A percentile compares a stretch with the other conserved stretches of the same genome.
Evolutionary conservation across 2,113 vertebrate species (phyloP).

Genomic region (Pangasianodon gigas): DNA sequence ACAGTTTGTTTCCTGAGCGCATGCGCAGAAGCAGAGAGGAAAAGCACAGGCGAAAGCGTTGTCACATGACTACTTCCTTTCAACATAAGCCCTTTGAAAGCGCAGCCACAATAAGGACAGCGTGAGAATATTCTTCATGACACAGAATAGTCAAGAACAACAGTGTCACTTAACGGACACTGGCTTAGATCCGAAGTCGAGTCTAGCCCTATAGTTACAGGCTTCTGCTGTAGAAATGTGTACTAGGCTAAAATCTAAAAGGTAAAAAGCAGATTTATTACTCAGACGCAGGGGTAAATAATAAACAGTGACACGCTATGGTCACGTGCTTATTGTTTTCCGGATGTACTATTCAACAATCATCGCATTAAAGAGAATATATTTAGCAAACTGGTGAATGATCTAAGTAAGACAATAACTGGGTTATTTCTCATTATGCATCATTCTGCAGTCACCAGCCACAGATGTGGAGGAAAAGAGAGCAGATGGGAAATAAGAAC

Average conservation of each 20-base stretch:
- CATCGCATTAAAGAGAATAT: background rate
- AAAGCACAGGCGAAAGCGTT: constrained; percentile 29
- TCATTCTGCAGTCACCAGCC: background rate
- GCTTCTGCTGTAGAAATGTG: background rate
- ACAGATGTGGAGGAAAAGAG: background rate
- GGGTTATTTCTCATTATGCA: background rate
- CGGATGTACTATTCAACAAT: background rate
- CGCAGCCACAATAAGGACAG: constrained; percentile 24
- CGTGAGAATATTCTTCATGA: constrained; percentile 5
- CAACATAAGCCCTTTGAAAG: constrained; percentile 56
- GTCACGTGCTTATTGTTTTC: constrained; percentile 58
- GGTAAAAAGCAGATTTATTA: background rate
- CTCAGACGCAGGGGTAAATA: background rate
- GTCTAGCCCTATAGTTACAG: background rate
- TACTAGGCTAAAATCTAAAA: too few species aligned
- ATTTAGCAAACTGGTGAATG: background rate
- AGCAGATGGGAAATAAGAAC: background rate
- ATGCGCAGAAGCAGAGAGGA: background rate
- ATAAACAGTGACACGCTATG: constrained; percentile 54
- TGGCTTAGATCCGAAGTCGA: background rate
- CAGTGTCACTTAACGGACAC: background rate
- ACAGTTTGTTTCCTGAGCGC: background rate
- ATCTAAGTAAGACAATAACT: background rate
- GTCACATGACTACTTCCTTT: constrained; percentile 62
- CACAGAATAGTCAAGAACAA: background rate